These are phyloP conservation scores for Lytechinus variegatus DNA, from an alignment of 35 echinoderm and acorn worm genomes.

Conservation along the genomic window DNA sequence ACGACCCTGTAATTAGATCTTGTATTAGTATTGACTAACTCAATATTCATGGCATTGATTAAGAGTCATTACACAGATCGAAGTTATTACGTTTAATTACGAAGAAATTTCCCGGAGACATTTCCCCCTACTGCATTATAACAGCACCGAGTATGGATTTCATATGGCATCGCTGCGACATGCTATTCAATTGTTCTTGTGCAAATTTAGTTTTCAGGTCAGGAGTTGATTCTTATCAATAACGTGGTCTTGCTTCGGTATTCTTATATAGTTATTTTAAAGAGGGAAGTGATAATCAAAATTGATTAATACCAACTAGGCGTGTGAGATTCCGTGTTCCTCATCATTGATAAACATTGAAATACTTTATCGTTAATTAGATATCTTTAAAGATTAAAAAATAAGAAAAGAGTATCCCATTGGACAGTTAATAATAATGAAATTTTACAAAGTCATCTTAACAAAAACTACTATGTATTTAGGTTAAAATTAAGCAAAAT, in stretches of 20 bases:
- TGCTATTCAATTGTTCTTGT: background rate
- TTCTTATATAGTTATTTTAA: background rate
- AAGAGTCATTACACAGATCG: background rate
- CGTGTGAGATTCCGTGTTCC: background rate
- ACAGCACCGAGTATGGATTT: background rate
- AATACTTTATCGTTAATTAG: no score
- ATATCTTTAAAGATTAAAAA: no score
- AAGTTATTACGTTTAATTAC: background rate
- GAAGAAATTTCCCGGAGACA: background rate
- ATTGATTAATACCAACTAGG: background rate
- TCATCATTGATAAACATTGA: background rate
- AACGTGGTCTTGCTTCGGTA: background rate
- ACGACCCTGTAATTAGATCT: background rate
- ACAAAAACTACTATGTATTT: no score
- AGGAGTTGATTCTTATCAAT: background rate
- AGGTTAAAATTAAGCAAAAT: no score
- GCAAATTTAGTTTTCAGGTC: background rate
- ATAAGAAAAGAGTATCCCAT: no score
- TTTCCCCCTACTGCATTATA: background rate
- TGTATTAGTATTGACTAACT: conserved; percentile 8
- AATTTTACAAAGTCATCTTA: no score
- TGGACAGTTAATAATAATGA: no score
- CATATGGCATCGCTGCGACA: background rate
- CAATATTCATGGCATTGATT: background rate
- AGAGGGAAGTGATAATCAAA: background rate